Percentiles rank a stretch among this genome's conserved stretches.
Evolutionary conservation across 2,888 invertebrate species (phyloP).

Genomic region (Neoscelio sp.): DNA sequence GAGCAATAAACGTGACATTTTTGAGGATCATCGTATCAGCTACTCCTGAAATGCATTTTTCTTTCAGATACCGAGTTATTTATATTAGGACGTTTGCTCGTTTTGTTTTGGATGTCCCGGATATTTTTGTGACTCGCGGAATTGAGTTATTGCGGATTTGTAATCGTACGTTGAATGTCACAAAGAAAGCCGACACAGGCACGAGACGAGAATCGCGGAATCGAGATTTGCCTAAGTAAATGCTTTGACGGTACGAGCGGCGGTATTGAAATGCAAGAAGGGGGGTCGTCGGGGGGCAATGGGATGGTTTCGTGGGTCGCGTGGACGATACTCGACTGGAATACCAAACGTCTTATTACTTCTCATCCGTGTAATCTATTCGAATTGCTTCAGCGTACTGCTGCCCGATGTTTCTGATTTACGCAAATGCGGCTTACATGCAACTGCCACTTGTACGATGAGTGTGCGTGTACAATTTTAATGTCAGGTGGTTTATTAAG

Average conservation of each 20-base stretch:
- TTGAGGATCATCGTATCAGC: conserved; percentile 6
- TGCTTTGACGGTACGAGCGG: conserved; percentile 16
- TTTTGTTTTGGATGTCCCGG: conserved; percentile 8
- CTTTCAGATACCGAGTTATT: too few species aligned
- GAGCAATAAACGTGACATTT: conserved; percentile 25
- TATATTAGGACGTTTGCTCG: too few species aligned
- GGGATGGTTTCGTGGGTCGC: conserved; percentile 77
- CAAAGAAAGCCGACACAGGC: conserved; percentile 28
- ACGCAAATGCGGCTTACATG: conserved; percentile 39
- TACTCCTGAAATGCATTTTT: neutral
- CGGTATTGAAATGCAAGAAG: conserved; percentile 58
- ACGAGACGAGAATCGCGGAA: conserved; percentile 32
- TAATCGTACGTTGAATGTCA: conserved; percentile 13
- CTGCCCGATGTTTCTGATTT: conserved; percentile 26
- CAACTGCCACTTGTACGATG: conserved; percentile 40
- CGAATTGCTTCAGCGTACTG: conserved; percentile 26
- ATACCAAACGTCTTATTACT: conserved; percentile 76
- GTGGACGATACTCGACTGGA: conserved; percentile 79
- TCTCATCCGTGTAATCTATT: conserved; percentile 29
- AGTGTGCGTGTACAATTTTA: too few species aligned
- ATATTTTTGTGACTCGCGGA: neutral
- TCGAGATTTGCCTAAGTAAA: conserved; percentile 39
- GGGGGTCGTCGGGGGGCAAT: conserved; percentile 58
- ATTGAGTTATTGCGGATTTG: conserved; percentile 47
- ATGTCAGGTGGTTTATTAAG: too few species aligned